Base-by-base conservation (phyloP, 2,113 vertebrate genomes). In the Oryzias woworae region DNA sequence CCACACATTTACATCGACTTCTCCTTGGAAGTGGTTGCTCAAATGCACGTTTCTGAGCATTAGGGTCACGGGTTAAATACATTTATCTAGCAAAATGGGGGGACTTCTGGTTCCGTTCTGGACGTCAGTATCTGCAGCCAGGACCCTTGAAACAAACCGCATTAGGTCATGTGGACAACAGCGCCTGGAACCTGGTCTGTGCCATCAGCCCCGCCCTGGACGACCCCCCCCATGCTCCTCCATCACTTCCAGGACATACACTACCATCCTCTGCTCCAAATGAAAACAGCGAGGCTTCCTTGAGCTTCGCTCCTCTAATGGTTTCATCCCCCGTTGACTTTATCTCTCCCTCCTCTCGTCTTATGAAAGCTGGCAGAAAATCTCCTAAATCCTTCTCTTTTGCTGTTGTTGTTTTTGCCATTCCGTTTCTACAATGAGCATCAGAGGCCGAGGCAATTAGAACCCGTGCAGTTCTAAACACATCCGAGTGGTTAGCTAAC, bases 391-490 rank as follows among this genome's bases (percentile, higher is more conserved):
- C 87, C 90, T 58, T 70, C 75, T 80, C 69, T 77, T 77, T 81
- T 85, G 75, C 74, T 31, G 79, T 91, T 92, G 91, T 92, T 93
- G 89, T 87, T 86, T 86, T 66, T 55, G 66, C 62, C 65, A 74
- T 58, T 42, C 42, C 43, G 62, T 41, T 31, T 50, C 55, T 92
- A 90, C 89, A 82, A 91, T 50, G 52, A 80, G 73, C 81, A 80
- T 94, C 93, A 93, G 93, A 92, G 85, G 92, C 93, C 91, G 80
- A 58, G 78, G 84, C 82, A 89, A 88, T 87, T 87, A 89, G 75
- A 83, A 76, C 78, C 56, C 59, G 74, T 78, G 73, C 64, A 16
- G 63, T 71, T 71, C 62, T 77, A 24, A 60, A 80, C 22, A 69
- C 83, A 85, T 82, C 80, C 66, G 81, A 83, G 58, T 78, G 80